These are phyloP conservation scores for Rhincodon typus DNA, from an alignment of 2,797 vertebrate genomes.

Conservation along the genomic window DNA sequence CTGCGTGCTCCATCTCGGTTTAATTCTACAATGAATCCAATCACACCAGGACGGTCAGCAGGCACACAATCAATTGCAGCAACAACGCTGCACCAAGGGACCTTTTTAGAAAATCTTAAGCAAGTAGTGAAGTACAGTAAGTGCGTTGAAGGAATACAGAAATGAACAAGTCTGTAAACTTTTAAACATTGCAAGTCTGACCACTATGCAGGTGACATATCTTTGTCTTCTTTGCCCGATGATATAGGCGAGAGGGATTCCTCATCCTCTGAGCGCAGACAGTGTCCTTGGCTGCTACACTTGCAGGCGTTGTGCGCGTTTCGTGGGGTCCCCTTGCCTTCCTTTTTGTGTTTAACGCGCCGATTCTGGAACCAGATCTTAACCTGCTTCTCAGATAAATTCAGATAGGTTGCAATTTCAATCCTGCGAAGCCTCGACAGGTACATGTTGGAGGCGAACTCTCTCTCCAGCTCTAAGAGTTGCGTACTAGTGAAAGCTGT, in stretches of 20 bases:
- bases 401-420: slow-evolving; percentile 94
- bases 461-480: slow-evolving; percentile 90
- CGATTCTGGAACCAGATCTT: slow-evolving; percentile 99
- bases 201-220: slow-evolving; percentile 71
- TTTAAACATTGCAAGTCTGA: background rate
- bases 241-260: slow-evolving; percentile 88
- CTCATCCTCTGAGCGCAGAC: slow-evolving; percentile 85
- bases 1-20: background rate
- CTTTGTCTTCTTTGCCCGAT: slow-evolving; percentile 75
- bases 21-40: slow-evolving; percentile 2
- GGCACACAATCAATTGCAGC: background rate
- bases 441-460: slow-evolving; percentile 98
- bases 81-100: background rate
- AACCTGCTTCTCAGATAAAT: slow-evolving; percentile 93
- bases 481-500: slow-evolving; percentile 97
- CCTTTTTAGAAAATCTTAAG: slow-evolving; percentile 12
- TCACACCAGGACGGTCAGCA: background rate
- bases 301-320: slow-evolving; percentile 80
- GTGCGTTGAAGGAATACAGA: background rate
- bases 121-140: background rate
- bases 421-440: slow-evolving; percentile 88
- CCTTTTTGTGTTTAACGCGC: slow-evolving; percentile 96
- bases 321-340: slow-evolving; percentile 82
- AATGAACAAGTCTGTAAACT: slow-evolving; percentile 18
- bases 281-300: slow-evolving; percentile 77